Base-by-base conservation (phyloP, 2,888 invertebrate species). In the Monopis laevigella region DNA sequence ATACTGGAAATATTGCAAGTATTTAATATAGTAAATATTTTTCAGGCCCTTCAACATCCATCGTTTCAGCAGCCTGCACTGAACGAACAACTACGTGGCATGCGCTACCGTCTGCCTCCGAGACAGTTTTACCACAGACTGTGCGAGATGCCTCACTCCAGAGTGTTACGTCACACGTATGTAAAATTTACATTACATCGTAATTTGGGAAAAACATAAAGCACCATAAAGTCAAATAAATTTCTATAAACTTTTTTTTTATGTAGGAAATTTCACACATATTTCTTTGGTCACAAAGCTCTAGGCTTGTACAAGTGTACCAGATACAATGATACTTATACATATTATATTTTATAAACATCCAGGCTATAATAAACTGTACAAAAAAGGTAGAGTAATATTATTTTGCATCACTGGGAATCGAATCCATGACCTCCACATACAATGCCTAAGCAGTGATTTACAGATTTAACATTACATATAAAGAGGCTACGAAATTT, bases 21-120 rank as follows among this genome's bases (percentile, higher is more conserved):
- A 29, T 10, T 11, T 6, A 11, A 6, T 11, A 29, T 5, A 29
- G n/a, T 29, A 29, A 11, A 10, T 10, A 12, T 12, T 28, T 12
- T 39, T 1, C 51, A 73, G 67, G 86, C 88, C 50, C 63, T 88
- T 41, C 84, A 86, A 54, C 88, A 89, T 65, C 87, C 87, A 60
- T 75, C 86, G 36, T 88, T 88, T 67, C 54, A 45, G 1, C 49
- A 54, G 0, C 50, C 62, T 1, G 60, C 59, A 45, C 56, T 74
- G 47, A 62, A 60, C 44, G 63, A 62, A 24, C 62, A 71, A 13
- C 62, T 81, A 49, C 62, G 65, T 44, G 51, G 67, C 8, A 62
- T 81, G 46, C 67, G 80, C n/a, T 80, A 81, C 52, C 70, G 82
- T 17, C 59, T 82, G 51, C 81, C 81, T 47, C 53, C 53, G 27